Evolutionary conservation across 2,113 vertebrate genomes (phyloP), one percentile per base, ranked within the genome.

Genomic region (Dasyprocta punctata): DNA sequence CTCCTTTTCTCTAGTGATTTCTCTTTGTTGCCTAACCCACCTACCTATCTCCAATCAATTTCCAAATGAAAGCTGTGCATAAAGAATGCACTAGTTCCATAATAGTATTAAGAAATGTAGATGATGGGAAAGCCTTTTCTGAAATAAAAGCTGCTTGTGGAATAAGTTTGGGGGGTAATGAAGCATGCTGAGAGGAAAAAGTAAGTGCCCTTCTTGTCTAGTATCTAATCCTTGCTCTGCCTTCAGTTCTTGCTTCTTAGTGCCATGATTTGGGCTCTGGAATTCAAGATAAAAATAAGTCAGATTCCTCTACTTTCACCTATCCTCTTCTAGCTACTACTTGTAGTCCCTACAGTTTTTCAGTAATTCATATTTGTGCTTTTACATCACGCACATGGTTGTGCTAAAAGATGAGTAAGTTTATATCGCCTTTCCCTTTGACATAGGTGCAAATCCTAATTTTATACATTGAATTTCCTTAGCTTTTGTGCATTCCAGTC

Each of bases 1-100:
- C 30, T 81, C 38, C 83, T 96, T 89, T 77, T 93, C 73, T 95
- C 77, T 65, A 60, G 26, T 65, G 22, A 88, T 85, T 97, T 96
- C 49, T 92, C 41, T 56, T 71, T 88, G 36, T 52, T 97, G 65
- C 54, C 41, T 73, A 61, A 61, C 33, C 22, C 49, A 95, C 67
- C 82, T 82, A 61, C 63, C 49, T 89, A 7, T 1, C 52, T 81
- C 90, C 69, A 60, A 61, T 86, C 58, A 91, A n/a, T 84, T 94
- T 93, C 69, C 87, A 77, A 92, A 82, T 73, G 83, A 82, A 96
- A 85, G 49, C 17, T 38, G 81, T 49, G 17, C 67, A 56, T 58
- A 77, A 94, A 94, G 56, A 20, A 63, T 69, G 10, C 84, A 0
- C n/a, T 71, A 80, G 13, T 73, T 81, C 58, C 44, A 19, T 77